Percentiles rank a stretch among this genome's conserved stretches.
Evolutionary conservation across 2,888 invertebrate species (phyloP).

Genomic region (Hymenopus coronatus): DNA sequence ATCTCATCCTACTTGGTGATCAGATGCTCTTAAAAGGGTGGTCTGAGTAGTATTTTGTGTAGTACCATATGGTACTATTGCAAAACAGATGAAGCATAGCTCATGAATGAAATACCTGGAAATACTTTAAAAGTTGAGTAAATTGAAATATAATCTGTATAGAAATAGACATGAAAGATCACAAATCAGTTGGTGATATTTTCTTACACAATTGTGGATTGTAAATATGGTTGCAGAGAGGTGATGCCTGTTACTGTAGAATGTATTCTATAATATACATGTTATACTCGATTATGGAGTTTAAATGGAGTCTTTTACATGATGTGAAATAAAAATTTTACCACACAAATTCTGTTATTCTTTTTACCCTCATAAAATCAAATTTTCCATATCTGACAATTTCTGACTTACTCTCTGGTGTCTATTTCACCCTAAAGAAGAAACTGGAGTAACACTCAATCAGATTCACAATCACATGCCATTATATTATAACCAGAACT

Average conservation of each 20-base stretch:
- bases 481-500: no score
- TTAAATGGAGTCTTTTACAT: constrained; percentile 36
- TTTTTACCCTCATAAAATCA: background rate
- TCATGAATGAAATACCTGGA: constrained; percentile 25
- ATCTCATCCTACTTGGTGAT: background rate
- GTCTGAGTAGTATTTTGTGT: background rate
- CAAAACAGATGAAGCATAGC: background rate
- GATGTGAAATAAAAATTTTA: constrained; percentile 36
- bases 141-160: constrained; percentile 20
- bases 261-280: constrained; percentile 37
- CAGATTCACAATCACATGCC: no score
- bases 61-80: no score
- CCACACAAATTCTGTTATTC: constrained; percentile 22
- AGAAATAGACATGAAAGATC: constrained; percentile 7
- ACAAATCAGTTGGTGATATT: constrained; percentile 35
- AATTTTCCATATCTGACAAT: no score
- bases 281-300: constrained; percentile 36
- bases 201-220: constrained; percentile 36
- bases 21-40: background rate
- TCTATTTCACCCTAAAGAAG: no score
- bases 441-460: no score
- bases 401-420: no score
- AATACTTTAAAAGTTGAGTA: constrained; percentile 26
- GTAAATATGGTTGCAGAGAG: constrained; percentile 33
- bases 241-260: constrained; percentile 36